These are phyloP conservation scores for Clavelina lepadiformis DNA, from an alignment of 23 tunicate genomes.

Conservation along the genomic window DNA sequence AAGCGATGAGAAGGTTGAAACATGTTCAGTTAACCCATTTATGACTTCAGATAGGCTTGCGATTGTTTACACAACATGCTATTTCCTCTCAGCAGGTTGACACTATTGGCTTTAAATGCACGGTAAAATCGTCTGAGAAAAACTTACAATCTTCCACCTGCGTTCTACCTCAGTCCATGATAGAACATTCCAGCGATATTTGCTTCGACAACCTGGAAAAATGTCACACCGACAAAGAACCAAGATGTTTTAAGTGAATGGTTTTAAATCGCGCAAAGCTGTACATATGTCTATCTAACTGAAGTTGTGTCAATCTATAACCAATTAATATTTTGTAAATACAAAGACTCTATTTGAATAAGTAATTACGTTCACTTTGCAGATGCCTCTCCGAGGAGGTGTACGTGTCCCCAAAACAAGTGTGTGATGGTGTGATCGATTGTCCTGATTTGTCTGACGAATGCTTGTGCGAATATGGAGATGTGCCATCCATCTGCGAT, in stretches of 20 bases:
- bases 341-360: not conserved
- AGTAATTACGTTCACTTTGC: too few relatives aligned
- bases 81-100: conserved; percentile 11
- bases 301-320: not conserved
- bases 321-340: not conserved
- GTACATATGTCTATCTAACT: too few relatives aligned
- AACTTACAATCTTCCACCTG: conserved; percentile 11
- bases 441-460: conserved; percentile 84
- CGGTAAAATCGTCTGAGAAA: not conserved
- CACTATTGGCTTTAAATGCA: conserved; percentile 63
- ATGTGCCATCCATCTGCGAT: too few relatives aligned
- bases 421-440: conserved; percentile 75
- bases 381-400: conserved; percentile 44
- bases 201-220: too few relatives aligned
- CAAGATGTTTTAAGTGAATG: too few relatives aligned
- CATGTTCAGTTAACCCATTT: not conserved
- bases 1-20: conserved; percentile 56
- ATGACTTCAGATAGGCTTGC: not conserved
- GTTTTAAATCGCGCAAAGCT: too few relatives aligned
- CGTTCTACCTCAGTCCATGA: conserved; percentile 45
- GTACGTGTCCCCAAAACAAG: conserved; percentile 38
- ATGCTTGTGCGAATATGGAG: conserved; percentile 49
- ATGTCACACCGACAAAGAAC: too few relatives aligned
- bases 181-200: conserved; percentile 27
- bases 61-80: not conserved